A percentile compares a stretch with the other conserved stretches of the same genome.
Evolutionary conservation across 2,113 vertebrate genomes (phyloP).

Genomic region (Mesitornis unicolor): DNA sequence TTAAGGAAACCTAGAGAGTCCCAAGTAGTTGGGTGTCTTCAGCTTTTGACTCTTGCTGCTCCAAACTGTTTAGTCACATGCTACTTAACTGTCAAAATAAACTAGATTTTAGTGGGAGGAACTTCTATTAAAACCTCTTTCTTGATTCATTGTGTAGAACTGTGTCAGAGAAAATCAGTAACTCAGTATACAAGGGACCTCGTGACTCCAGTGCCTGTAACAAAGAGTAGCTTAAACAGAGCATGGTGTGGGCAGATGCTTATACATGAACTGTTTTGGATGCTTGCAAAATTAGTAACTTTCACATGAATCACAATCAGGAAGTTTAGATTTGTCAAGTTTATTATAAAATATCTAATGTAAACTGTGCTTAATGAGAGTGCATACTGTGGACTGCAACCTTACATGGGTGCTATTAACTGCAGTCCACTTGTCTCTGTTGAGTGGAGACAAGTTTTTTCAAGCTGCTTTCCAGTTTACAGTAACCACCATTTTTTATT

Average conservation of each 20-base stretch:
- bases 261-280: background rate
- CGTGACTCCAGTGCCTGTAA: background rate
- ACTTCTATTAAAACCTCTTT: background rate
- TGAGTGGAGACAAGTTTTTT: background rate
- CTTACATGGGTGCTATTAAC: background rate
- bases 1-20: background rate
- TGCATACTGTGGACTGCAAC: accelerated
- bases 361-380: background rate
- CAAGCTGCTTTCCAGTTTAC: background rate
- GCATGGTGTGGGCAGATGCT: constrained; percentile 1
- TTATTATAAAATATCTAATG: background rate
- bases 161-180: background rate
- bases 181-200: background rate
- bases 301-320: background rate
- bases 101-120: too few relatives aligned
- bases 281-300: background rate
- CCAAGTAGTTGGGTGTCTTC: background rate
- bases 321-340: background rate
- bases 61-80: background rate
- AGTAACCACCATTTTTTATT: background rate
- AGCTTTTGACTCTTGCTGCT: background rate
- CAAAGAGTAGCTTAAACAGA: constrained; percentile 28
- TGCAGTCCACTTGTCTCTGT: background rate
- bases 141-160: background rate
- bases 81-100: background rate